Evolutionary conservation across 2,113 vertebrate genomes (phyloP).

Genomic region (Paradoxurus hermaphroditus): DNA sequence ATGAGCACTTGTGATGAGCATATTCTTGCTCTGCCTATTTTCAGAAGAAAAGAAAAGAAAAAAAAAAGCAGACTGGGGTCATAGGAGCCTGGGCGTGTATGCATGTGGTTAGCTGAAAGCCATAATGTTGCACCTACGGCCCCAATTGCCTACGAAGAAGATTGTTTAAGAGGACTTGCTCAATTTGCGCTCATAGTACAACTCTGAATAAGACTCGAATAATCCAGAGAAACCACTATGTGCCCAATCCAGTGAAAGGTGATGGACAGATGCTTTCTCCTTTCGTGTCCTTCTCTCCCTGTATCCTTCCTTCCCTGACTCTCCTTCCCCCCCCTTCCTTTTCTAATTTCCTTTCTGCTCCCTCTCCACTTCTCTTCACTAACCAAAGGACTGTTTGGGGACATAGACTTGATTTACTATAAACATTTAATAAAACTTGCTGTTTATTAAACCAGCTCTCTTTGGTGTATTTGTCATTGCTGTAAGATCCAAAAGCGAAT

Average conservation of each 20-base stretch:
- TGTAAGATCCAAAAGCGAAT: neutral
- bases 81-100: neutral
- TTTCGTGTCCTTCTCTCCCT: neutral
- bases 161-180: neutral
- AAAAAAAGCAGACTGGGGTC: neutral
- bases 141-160: neutral
- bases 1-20: neutral
- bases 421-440: slow-evolving; percentile 17
- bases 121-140: neutral
- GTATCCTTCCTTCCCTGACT: neutral
- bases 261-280: too few relatives aligned
- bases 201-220: neutral
- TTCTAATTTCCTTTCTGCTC: neutral
- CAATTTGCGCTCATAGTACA: neutral
- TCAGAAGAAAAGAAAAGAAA: neutral
- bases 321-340: rapidly evolving
- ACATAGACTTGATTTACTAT: neutral
- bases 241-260: neutral
- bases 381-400: neutral
- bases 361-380: neutral
- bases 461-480: neutral
- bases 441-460: neutral
- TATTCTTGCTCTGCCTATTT: neutral
- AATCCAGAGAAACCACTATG: neutral
- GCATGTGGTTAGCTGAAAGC: neutral